These are phyloP conservation scores for Sarcoramphus papa DNA, from an alignment of 2,797 vertebrate species.

Conservation along the genomic window DNA sequence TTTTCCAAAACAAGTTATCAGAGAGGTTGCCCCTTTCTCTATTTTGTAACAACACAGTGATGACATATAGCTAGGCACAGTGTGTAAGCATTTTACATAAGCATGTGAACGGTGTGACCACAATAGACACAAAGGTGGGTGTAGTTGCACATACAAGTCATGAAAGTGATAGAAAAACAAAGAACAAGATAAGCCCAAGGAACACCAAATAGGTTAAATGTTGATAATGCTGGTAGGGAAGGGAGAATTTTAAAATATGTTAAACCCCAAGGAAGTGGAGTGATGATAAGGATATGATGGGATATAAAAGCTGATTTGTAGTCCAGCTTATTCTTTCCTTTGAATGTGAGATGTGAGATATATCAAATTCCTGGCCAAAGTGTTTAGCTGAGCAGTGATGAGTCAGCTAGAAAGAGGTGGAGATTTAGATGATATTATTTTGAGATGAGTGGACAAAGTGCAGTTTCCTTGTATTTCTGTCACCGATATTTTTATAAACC, in stretches of 20 bases:
- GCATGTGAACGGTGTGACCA: not conserved
- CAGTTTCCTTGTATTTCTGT: not conserved
- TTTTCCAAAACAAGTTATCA: not conserved
- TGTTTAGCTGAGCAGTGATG: not conserved
- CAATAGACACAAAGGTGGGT: not conserved
- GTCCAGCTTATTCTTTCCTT: not conserved
- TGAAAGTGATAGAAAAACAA: not conserved
- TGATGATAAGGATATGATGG: not conserved
- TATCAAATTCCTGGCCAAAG: not conserved
- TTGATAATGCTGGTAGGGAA: not conserved
- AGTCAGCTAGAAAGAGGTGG: not conserved
- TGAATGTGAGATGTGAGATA: not conserved
- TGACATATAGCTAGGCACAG: not conserved
- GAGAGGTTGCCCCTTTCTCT: not conserved
- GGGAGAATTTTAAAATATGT: not conserved
- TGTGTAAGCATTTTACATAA: not conserved
- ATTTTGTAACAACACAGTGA: not conserved
- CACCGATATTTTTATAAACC: not conserved
- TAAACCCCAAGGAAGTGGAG: not conserved
- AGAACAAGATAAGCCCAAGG: not conserved
- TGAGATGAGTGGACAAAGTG: not conserved
- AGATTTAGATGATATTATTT: not conserved
- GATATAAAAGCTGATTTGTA: not conserved
- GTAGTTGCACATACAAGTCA: not conserved
- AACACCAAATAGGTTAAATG: not conserved